phyloP scores from a whole-genome alignment of 1,140 invertebrate species.

The Drosophila hydei region DNA sequence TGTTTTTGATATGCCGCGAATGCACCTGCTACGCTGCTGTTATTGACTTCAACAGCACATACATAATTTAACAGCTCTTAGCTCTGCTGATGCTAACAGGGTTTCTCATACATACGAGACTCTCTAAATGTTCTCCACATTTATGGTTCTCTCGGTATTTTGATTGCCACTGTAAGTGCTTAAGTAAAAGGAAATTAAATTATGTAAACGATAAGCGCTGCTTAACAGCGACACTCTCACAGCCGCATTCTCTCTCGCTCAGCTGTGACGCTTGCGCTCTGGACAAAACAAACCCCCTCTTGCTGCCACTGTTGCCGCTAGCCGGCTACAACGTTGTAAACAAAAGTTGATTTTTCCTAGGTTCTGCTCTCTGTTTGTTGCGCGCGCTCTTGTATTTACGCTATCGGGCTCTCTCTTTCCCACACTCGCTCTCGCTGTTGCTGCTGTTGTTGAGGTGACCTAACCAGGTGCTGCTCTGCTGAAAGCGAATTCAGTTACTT shows the following conservation, averaged over 20 bases:
- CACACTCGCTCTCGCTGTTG: constrained; percentile 1
- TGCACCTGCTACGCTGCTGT: constrained; percentile 53
- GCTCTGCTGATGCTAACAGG: constrained; percentile 16
- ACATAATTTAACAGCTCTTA: constrained; percentile 27
- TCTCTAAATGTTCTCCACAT: background rate
- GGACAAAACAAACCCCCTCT: constrained; percentile 18
- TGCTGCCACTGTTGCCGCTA: constrained; percentile 18
- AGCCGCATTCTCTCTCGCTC: constrained; percentile 29
- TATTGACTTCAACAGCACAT: constrained; percentile 41
- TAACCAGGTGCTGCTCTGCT: constrained; percentile 64
- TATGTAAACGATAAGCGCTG: constrained; percentile 58
- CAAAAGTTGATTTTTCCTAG: constrained; percentile 54
- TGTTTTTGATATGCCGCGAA: constrained; percentile 39
- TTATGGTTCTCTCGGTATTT: constrained; percentile 40
- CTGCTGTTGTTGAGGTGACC: constrained; percentile 50
- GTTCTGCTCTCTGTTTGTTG: constrained; percentile 28
- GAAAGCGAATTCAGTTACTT: constrained; percentile 78
- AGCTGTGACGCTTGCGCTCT: constrained; percentile 48
- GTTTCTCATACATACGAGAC: constrained; percentile 11
- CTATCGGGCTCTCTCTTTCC: constrained; percentile 11
- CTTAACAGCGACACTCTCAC: constrained; percentile 40
- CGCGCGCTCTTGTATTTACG: constrained; percentile 11
- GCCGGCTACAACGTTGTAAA: constrained; percentile 56
- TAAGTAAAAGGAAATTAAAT: constrained; percentile 55
- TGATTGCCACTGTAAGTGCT: constrained; percentile 51